phyloP scores from a whole-genome alignment of 2,113 vertebrate genomes.

The Pica pica region DNA sequence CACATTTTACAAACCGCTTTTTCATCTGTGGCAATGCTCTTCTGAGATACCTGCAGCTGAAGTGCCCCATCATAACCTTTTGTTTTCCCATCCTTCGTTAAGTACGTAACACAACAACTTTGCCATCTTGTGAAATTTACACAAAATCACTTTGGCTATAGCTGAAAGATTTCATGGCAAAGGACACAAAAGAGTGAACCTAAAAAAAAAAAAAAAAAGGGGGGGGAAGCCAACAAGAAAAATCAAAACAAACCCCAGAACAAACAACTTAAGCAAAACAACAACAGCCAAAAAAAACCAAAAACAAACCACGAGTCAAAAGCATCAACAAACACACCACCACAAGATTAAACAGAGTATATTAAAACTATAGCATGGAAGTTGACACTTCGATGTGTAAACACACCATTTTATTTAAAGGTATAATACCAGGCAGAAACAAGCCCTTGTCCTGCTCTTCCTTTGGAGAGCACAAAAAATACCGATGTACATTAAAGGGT shows the following conservation, averaged over 20 bases:
- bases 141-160: background rate
- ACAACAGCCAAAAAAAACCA: no score
- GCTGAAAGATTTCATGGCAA: background rate
- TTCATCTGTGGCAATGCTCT: background rate
- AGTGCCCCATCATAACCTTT: background rate
- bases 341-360: background rate
- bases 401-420: background rate
- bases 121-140: fast-evolving
- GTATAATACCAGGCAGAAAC: background rate
- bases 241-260: background rate
- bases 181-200: background rate
- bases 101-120: fast-evolving
- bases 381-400: background rate
- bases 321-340: fast-evolving
- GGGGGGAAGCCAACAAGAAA: background rate
- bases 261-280: background rate
- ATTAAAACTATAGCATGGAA: background rate
- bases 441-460: background rate
- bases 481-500: fast-evolving
- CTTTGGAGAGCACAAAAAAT: background rate
- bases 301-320: background rate
- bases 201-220: background rate
- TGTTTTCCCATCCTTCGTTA: background rate
- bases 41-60: background rate
- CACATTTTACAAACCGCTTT: background rate